A percentile compares a stretch with the other conserved stretches of the same genome.
phyloP scores from a whole-genome alignment of 2,113 vertebrate genomes.

The Heptranchias perlo region DNA sequence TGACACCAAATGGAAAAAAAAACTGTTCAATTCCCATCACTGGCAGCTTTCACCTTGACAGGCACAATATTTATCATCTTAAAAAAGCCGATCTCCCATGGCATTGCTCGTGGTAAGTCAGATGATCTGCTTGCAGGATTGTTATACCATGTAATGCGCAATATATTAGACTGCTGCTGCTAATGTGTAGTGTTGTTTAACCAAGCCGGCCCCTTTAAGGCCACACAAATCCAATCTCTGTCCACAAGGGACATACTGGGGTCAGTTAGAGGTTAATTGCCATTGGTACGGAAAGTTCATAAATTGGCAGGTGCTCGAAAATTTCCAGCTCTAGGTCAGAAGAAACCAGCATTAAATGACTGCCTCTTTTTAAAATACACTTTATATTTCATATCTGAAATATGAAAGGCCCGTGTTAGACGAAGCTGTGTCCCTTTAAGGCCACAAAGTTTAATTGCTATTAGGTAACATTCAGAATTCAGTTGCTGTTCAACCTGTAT shows the following conservation, averaged over 20 bases:
- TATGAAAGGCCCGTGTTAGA: background rate
- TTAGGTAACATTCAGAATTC: background rate
- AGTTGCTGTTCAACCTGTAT: background rate
- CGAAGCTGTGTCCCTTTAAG: background rate
- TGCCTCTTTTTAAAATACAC: background rate
- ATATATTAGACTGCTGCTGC: background rate
- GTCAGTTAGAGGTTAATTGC: background rate
- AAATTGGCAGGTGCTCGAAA: background rate
- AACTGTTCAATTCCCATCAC: background rate
- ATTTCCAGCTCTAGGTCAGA: background rate
- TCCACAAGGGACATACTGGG: background rate
- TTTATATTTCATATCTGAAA: too few relatives aligned
- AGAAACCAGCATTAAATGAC: background rate
- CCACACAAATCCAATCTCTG: background rate
- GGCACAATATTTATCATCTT: background rate
- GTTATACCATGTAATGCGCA: background rate
- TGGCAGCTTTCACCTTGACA: background rate
- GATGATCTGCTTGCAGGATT: background rate
- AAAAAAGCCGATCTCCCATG: background rate
- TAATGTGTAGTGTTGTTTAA: background rate
- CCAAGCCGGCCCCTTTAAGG: background rate
- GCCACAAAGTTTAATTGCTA: background rate
- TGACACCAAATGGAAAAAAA: background rate
- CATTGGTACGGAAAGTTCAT: background rate
- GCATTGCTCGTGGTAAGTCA: background rate